phyloP scores from a whole-genome alignment of 2,113 vertebrate species.

The Corythornis vintsioides region DNA sequence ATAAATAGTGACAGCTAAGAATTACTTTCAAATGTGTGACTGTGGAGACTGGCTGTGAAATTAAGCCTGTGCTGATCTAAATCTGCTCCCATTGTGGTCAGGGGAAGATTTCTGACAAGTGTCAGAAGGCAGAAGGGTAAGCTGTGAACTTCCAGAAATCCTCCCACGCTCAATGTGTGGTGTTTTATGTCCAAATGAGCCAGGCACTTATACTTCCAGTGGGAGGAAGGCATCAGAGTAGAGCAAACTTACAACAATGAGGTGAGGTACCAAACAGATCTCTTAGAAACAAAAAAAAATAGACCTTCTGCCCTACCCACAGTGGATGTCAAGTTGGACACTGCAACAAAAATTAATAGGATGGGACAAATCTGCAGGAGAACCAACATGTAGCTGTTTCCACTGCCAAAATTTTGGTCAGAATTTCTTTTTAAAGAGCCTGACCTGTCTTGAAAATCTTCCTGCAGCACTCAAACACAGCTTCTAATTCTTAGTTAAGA shows the following conservation, averaged over 20 bases:
- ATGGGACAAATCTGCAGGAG: neutral
- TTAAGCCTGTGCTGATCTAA: neutral
- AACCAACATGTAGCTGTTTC: neutral
- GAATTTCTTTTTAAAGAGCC: neutral
- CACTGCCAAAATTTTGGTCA: neutral
- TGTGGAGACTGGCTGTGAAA: neutral
- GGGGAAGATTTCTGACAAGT: neutral
- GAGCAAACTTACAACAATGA: neutral
- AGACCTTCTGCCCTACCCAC: neutral
- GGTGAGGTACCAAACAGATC: neutral
- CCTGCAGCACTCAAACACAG: neutral
- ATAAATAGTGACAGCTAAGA: neutral
- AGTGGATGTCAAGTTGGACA: neutral
- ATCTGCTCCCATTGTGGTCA: neutral
- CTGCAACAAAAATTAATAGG: too few species aligned
- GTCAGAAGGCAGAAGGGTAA: neutral
- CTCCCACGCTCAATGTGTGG: neutral
- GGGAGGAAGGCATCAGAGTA: constrained; percentile 3
- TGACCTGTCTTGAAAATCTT: neutral
- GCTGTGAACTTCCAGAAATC: neutral
- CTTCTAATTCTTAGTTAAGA: neutral
- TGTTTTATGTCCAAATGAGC: constrained; percentile 12
- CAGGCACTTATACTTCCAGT: neutral
- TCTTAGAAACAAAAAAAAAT: fast-evolving
- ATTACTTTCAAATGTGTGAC: neutral